Evolutionary conservation across 2,113 vertebrate species (phyloP).

Genomic region (human): DNA sequence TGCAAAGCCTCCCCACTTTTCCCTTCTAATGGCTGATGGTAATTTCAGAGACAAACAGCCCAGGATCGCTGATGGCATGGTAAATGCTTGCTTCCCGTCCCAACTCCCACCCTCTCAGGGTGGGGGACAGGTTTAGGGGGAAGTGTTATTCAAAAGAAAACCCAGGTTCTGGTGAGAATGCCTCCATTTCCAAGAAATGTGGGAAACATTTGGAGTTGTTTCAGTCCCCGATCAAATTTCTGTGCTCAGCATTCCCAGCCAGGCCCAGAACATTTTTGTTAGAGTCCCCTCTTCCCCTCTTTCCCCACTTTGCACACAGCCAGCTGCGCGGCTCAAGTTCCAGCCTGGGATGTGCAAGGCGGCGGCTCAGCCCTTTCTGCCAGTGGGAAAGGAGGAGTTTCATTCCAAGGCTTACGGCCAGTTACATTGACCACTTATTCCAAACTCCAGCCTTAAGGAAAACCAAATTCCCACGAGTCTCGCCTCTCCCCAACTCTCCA

Average conservation of each 20-base stretch:
- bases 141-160: conserved; percentile 12
- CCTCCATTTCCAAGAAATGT: conserved; percentile 10
- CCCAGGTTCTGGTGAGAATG: conserved; percentile 17
- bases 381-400: neutral
- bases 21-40: neutral
- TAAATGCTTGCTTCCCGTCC: neutral
- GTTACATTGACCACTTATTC: neutral
- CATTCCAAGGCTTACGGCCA: neutral
- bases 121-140: neutral
- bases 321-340: neutral
- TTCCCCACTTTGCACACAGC: neutral
- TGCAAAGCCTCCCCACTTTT: neutral
- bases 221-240: conserved; percentile 35
- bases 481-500: neutral
- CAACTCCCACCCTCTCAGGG: neutral
- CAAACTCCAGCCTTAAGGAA: conserved; percentile 28
- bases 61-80: neutral
- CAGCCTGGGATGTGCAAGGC: neutral
- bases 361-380: neutral
- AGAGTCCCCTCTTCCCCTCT: neutral
- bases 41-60: neutral
- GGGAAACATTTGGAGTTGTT: neutral
- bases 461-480: neutral
- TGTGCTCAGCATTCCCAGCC: neutral
- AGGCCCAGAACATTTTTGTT: neutral